Evolutionary conservation across 2,113 vertebrate genomes (phyloP).

Genomic region (Rhinogobius similis): DNA sequence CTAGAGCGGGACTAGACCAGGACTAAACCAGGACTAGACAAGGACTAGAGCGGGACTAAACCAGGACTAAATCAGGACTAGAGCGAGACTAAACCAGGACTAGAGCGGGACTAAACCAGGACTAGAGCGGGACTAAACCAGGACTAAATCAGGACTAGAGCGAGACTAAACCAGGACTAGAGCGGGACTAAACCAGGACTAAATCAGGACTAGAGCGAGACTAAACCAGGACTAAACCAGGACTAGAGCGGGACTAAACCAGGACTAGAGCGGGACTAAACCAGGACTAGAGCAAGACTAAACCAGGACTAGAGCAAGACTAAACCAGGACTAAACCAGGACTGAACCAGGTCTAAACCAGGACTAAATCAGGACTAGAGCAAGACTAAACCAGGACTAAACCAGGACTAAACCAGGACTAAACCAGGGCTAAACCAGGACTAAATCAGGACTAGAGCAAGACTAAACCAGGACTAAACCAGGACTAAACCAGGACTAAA

Average conservation of each 20-base stretch:
- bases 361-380: too few relatives aligned
- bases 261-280: too few relatives aligned
- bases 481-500: not conserved
- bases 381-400: too few relatives aligned
- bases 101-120: not conserved
- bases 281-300: too few relatives aligned
- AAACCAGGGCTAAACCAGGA: too few relatives aligned
- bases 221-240: not conserved
- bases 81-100: not conserved
- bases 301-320: too few relatives aligned
- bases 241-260: too few relatives aligned
- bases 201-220: not conserved
- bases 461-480: too few relatives aligned
- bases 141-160: slow-evolving; percentile 4
- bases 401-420: too few relatives aligned
- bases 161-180: not conserved
- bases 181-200: not conserved
- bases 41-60: not conserved
- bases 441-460: too few relatives aligned
- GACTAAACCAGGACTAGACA: not conserved
- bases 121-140: not conserved
- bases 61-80: not conserved
- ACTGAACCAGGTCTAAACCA: too few relatives aligned
- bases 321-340: too few relatives aligned
- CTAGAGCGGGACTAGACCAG: not conserved